Evolutionary conservation across 2,797 vertebrate genomes (phyloP).

Genomic region (Clarias laeviceps): DNA sequence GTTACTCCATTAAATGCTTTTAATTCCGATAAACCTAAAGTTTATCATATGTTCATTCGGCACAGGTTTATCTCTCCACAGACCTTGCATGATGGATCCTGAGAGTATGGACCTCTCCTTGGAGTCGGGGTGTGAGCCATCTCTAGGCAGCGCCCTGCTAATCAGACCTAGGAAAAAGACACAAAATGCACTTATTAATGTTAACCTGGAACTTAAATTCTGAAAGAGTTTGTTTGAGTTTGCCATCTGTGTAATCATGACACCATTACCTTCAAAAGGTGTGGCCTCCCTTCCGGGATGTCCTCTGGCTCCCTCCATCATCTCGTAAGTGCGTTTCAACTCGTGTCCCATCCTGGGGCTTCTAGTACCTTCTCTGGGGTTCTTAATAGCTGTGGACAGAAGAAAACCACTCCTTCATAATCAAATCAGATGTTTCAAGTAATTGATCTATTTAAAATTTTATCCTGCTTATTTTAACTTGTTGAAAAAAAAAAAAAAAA

Average conservation of each 20-base stretch:
- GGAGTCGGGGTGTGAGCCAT: constrained; percentile 85
- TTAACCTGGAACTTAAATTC: neutral
- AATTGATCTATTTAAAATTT: neutral
- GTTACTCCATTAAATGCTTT: neutral
- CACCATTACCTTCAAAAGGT: constrained; percentile 86
- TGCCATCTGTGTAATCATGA: neutral
- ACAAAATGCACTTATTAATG: neutral
- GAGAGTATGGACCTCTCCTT: constrained; percentile 88
- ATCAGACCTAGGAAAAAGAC: constrained; percentile 83
- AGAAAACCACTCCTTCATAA: neutral
- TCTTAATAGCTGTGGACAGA: constrained; percentile 85
- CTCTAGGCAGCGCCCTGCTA: constrained; percentile 90
- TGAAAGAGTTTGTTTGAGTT: neutral
- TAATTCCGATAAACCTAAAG: neutral
- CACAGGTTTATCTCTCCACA: neutral
- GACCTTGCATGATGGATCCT: constrained; percentile 99
- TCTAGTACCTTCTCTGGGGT: constrained; percentile 91
- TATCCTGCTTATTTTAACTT: too few species aligned
- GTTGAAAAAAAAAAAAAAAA: too few species aligned
- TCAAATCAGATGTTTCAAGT: neutral
- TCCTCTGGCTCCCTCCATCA: constrained; percentile 89
- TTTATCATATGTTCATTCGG: neutral
- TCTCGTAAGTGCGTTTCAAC: constrained; percentile 92
- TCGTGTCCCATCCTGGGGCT: constrained; percentile 91
- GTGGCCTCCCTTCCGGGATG: constrained; percentile 86